Percentiles rank a stretch among this genome's conserved stretches.
phyloP scores from a whole-genome alignment of 1,140 invertebrate genomes.

The Drosophila nannoptera region DNA sequence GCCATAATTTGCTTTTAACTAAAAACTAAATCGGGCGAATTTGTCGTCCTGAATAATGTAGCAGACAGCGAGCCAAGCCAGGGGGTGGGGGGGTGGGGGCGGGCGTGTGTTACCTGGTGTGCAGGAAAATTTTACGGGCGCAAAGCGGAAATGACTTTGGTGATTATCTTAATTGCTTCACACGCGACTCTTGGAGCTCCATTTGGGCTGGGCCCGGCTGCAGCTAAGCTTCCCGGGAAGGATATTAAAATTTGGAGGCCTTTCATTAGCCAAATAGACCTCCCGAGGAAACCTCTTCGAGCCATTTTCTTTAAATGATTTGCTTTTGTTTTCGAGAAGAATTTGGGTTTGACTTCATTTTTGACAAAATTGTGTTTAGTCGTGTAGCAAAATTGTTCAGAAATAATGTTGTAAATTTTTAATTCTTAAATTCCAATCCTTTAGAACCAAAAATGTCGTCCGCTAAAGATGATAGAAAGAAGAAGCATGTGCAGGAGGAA shows the following conservation, averaged over 20 bases:
- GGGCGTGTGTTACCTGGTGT: not conserved
- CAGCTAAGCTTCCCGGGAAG: slow-evolving; percentile 58
- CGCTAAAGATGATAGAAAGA: too few relatives aligned
- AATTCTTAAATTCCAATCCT: too few relatives aligned
- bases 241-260: slow-evolving; percentile 62
- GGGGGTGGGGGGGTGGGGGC: not conserved
- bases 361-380: not conserved
- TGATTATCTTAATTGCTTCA: slow-evolving; percentile 76
- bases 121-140: slow-evolving; percentile 31
- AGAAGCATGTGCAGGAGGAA: too few relatives aligned
- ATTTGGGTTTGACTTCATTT: not conserved
- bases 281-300: not conserved
- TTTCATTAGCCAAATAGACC: slow-evolving; percentile 45
- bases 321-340: not conserved
- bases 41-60: slow-evolving; percentile 69
- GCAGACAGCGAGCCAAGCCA: slow-evolving; percentile 16
- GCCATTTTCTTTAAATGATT: not conserved
- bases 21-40: slow-evolving; percentile 71
- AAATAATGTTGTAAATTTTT: too few relatives aligned
- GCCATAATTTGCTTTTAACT: slow-evolving; percentile 73
- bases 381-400: not conserved
- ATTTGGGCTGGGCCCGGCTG: not conserved
- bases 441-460: too few relatives aligned
- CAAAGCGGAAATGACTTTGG: slow-evolving; percentile 69
- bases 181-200: slow-evolving; percentile 44